Percentiles rank a stretch among this genome's conserved stretches.
phyloP scores from a whole-genome alignment of 2,888 invertebrate species.

The Capitulum mitella region DNA sequence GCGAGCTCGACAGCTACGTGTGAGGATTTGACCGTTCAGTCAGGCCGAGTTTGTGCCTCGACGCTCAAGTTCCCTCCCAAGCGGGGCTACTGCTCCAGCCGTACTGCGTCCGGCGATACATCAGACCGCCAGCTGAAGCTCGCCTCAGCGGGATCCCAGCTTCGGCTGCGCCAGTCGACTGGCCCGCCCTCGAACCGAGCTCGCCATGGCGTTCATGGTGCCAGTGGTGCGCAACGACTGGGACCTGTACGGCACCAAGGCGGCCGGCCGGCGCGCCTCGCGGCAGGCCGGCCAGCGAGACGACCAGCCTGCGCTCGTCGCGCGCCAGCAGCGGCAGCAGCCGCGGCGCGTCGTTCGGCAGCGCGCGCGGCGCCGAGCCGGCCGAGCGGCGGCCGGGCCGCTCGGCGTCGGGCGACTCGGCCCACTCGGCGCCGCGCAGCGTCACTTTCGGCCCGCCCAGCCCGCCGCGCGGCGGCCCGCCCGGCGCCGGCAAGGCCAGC shows the following conservation, averaged over 20 bases:
- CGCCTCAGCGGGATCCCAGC: not conserved
- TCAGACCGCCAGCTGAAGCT: not conserved
- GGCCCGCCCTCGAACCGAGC: not conserved
- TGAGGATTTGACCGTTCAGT: not conserved
- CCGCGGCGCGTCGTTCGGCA: not conserved
- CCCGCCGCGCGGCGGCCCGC: not conserved
- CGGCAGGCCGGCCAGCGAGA: not conserved
- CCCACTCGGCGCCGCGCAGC: not conserved
- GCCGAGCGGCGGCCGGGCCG: not conserved
- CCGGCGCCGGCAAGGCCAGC: not conserved
- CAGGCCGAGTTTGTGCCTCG: not conserved
- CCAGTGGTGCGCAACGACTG: not conserved
- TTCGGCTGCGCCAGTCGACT: too few relatives aligned
- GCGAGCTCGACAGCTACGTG: not conserved
- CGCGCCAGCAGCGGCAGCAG: not conserved
- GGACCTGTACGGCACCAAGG: not conserved
- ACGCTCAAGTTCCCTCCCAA: not conserved
- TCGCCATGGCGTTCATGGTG: constrained; percentile 6
- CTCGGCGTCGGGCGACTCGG: not conserved
- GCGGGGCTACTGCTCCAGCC: too few relatives aligned
- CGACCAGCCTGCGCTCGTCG: not conserved
- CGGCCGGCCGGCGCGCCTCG: not conserved
- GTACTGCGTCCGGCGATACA: too few relatives aligned
- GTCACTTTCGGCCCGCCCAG: constrained; percentile 12
- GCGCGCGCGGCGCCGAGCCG: too few relatives aligned